Evolutionary conservation across 2,888 invertebrate genomes (phyloP), one percentile per base, ranked within the genome.

Genomic region (Limulus polyphemus): DNA sequence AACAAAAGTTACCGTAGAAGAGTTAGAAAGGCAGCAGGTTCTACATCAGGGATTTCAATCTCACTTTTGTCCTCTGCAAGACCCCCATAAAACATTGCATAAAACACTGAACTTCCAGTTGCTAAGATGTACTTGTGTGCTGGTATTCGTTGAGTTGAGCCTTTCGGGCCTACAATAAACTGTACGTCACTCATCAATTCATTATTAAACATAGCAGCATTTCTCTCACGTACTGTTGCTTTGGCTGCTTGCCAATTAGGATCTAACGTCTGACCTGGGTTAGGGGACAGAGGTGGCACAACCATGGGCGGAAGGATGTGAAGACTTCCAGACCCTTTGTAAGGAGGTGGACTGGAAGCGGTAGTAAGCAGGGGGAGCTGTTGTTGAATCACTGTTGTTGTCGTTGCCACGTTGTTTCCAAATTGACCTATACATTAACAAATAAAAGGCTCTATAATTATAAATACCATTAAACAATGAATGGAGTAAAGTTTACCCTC

Each of bases 131-230:
- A 95, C 77, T 93, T 94, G 77, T 97, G 95, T 48, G 94, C 94
- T 55, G 94, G 95, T 73, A 95, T 90, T 59, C 85, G 83, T 79
- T 89, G 87, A 64, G 73, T 61, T 84, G 56, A 62, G 64, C 72
- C 71, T 60, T 69, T 69, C 13, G 71, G 70, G 11, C 90, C 92
- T 68, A 91, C 90, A 69, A 88, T 79, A 75, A 94, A 94, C 75
- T 85, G 86, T 63, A 95, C 84, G 77, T 97, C 95, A 3, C 94
- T 88, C 92, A 97, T 94, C 50, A 94, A 82, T 74, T 92, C 90
- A 76, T 94, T 95, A 78, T 94, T 94, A 77, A 93, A 93, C 94
- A 97, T 95, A 56, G 92, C 92, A 60, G 94, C 92, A 82, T 95
- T 95, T 70, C 95, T 82, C 77, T 95, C 94, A 56, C 93, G 81